Evolutionary conservation across 2,888 invertebrate species (phyloP), one percentile per base, ranked within the genome.

Genomic region (Linnaemya vulpina): DNA sequence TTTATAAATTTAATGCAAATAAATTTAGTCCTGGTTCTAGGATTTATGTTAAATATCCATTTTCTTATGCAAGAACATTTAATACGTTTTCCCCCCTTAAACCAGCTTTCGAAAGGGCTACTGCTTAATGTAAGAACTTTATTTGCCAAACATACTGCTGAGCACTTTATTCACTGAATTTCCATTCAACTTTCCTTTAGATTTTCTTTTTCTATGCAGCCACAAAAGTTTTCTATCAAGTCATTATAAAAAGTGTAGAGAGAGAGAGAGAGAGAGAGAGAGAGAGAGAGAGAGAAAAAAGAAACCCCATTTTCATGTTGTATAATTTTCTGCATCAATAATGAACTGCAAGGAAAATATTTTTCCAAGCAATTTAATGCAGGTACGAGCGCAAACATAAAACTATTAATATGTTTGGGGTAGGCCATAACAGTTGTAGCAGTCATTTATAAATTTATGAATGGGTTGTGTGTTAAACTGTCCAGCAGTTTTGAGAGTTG

Each of bases 271-370:
- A n/a, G 30, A 5, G 30, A 30, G 5, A 30, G 5, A 38, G 22
- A 22, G 15, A n/a, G 30, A 5, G 30, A 30, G 5, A 30, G 5
- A 38, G 22, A 22, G 15, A 15, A n/a, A n/a, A n/a, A n/a, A n/a
- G n/a, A 70, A 40, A 55, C 22, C 35, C 35, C 17, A 43, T 68
- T 38, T 20, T 35, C 0, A 15, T 15, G 35, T 8, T 35, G 25
- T 25, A 30, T 43, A 55, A 55, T 43, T 71, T 43, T 25, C 17
- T 43, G 25, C 46, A 20, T 73, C 60, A 49, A 60, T 73, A 60
- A 60, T 8, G 35, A 62, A n/a, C 35, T n/a, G 22, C 38, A 22
- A 60, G 46, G 10, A 22, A 38, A 74, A 53, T 11, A n/a, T 43
- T 13, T n/a, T 43, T 46, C 25, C 10, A 58, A 58, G 17, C 46